phyloP scores from a whole-genome alignment of 1,140 invertebrate genomes.

The Pseudomyrmex concolor region DNA sequence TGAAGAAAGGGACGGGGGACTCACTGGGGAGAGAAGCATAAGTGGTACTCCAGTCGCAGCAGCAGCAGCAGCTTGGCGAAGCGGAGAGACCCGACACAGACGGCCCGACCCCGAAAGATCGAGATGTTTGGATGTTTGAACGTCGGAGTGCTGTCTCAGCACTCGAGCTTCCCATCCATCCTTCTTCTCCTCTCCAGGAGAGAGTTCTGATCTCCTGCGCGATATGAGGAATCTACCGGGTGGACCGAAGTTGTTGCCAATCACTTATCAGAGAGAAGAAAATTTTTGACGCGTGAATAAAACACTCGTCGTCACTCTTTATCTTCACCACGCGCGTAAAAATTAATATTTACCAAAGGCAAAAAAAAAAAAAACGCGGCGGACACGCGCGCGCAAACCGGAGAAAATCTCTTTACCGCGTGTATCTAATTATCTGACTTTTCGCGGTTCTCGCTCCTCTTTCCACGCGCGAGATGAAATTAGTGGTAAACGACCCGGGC shows the following conservation, averaged over 20 bases:
- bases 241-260: slow-evolving; percentile 54
- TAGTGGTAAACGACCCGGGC: neutral
- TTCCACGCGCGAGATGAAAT: slow-evolving; percentile 30
- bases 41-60: slow-evolving; percentile 78
- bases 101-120: slow-evolving; percentile 80
- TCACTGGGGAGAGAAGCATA: slow-evolving; percentile 71
- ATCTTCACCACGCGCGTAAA: neutral
- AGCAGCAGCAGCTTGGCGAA: slow-evolving; percentile 31
- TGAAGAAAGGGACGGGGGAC: slow-evolving; percentile 63
- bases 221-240: slow-evolving; percentile 65
- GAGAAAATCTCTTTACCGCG: slow-evolving; percentile 70
- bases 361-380: neutral
- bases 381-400: slow-evolving; percentile 7
- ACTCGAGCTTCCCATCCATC: slow-evolving; percentile 73
- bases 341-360: slow-evolving; percentile 25
- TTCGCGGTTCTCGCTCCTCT: slow-evolving; percentile 44
- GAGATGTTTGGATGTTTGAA: slow-evolving; percentile 85
- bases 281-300: no score
- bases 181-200: slow-evolving; percentile 58
- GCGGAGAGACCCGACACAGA: slow-evolving; percentile 78
- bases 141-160: slow-evolving; percentile 82
- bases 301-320: slow-evolving; percentile 28
- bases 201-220: slow-evolving; percentile 56
- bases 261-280: slow-evolving; percentile 6
- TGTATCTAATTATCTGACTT: slow-evolving; percentile 74